phyloP scores from a whole-genome alignment of 2,113 vertebrate species.

The Sisor rabdophorus region DNA sequence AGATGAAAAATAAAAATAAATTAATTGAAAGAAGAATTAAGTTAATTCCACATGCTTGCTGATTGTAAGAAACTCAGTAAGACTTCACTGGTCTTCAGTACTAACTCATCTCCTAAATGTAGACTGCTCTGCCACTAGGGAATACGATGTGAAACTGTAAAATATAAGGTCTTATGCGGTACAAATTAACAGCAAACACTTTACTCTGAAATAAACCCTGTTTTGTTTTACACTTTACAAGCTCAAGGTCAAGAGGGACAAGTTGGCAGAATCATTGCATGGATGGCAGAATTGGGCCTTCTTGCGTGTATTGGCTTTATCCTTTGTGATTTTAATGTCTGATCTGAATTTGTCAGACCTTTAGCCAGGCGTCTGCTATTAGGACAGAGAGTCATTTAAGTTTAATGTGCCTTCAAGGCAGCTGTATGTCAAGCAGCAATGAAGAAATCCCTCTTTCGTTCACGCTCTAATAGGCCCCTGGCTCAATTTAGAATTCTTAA shows the following conservation, averaged over 20 bases:
- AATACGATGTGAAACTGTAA: not conserved
- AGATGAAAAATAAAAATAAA: not conserved
- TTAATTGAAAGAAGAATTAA: not conserved
- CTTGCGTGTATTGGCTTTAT: not conserved
- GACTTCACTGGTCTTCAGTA: not conserved
- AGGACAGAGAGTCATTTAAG: constrained; percentile 26
- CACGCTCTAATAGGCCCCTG: constrained; percentile 27
- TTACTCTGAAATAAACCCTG: not conserved
- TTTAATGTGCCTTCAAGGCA: constrained; percentile 46
- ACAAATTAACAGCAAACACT: not conserved
- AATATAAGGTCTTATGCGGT: constrained; percentile 2
- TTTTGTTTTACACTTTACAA: constrained; percentile 10
- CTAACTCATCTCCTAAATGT: not conserved
- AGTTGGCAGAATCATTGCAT: constrained; percentile 6
- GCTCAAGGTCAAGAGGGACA: constrained; percentile 3
- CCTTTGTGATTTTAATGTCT: not conserved
- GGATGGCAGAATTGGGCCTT: constrained; percentile 23
- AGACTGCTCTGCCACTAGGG: constrained; percentile 2
- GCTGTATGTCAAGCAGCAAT: constrained; percentile 28
- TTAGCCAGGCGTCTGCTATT: constrained; percentile 21
- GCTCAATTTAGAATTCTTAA: constrained; percentile 12
- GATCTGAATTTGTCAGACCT: constrained; percentile 12
- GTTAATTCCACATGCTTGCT: constrained; percentile 19
- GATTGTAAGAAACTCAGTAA: not conserved
- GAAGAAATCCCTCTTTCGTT: constrained; percentile 10